Base-by-base conservation (phyloP, 2,113 vertebrate genomes). In the Balaenoptera acutorostrata region DNA sequence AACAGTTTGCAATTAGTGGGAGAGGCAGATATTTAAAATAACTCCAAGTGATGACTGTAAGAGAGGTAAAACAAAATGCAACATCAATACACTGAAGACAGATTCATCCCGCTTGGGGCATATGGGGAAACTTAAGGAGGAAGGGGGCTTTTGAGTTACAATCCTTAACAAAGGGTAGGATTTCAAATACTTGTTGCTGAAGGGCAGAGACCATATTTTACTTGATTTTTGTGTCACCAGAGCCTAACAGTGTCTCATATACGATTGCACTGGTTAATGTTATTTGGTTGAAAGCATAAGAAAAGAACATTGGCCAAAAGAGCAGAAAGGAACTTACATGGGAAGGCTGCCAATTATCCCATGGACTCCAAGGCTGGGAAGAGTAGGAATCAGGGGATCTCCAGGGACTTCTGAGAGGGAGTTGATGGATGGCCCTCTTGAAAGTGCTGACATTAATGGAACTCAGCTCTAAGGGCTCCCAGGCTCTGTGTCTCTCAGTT, bases 381-480 rank as follows among this genome's bases (percentile, higher is more conserved):
- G 78, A 93, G 6, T 2, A 88, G 93, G 90, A 75, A 86, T 52
- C 33, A 69, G 88, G 66, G 63, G 14, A 10, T 96, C 95, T 92
- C 93, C 44, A 8, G 95, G 74, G 94, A 93, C 77, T 57, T 74
- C 78, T n/a, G 80, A 78, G 72, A 91, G 17, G 23, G 63, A 68
- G 44, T 31, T 93, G 71, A 97, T 77, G 77, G 92, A 66, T 80
- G 7, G 41, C 44, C 15, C 55, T 85, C 61, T 86, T 33, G 71
- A 61, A 94, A 72, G 52, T 57, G 68, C 25, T 86, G 86, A 78
- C 63, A 64, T 88, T 92, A 96, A 96, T 80, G 93, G 92, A 92
- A 71, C 41, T 88, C 49, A 69, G 57, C 63, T 93, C 46, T 31
- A 36, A 91, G 55, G 87, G 46, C 78, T 90, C 46, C 75, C 55